phyloP scores from a whole-genome alignment of 2,888 invertebrate genomes.

The Timema cristinae region DNA sequence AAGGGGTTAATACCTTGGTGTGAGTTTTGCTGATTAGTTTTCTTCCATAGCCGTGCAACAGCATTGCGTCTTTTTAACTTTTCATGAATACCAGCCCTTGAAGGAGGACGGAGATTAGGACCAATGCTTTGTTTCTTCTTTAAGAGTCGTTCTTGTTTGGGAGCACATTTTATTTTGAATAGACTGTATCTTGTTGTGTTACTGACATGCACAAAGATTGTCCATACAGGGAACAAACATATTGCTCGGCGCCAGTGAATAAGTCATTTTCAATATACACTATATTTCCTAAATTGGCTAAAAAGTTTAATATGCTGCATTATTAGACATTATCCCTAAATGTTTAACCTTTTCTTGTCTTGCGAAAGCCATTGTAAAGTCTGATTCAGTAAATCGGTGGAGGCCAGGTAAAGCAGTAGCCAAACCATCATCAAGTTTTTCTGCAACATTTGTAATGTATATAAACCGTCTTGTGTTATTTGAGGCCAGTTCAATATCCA shows the following conservation, averaged over 20 bases:
- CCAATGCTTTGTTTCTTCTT: too few relatives aligned
- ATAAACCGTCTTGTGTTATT: neutral
- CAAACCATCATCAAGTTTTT: neutral
- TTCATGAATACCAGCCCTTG: too few relatives aligned
- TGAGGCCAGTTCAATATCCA: neutral
- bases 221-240: too few relatives aligned
- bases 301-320: neutral
- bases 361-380: neutral
- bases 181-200: too few relatives aligned
- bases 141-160: too few relatives aligned
- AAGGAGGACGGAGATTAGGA: too few relatives aligned
- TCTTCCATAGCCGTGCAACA: too few relatives aligned
- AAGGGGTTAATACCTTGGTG: too few relatives aligned
- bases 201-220: too few relatives aligned
- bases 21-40: too few relatives aligned
- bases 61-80: too few relatives aligned
- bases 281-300: neutral
- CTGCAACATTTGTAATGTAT: neutral
- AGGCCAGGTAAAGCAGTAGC: constrained; percentile 4
- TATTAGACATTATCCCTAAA: neutral
- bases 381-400: neutral
- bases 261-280: neutral
- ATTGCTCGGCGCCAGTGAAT: neutral
- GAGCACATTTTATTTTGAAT: too few relatives aligned
- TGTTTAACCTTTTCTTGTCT: neutral